Conservation (phyloP, 2,797 vertebrate species). For the Neosalanx taihuensis region DNA sequence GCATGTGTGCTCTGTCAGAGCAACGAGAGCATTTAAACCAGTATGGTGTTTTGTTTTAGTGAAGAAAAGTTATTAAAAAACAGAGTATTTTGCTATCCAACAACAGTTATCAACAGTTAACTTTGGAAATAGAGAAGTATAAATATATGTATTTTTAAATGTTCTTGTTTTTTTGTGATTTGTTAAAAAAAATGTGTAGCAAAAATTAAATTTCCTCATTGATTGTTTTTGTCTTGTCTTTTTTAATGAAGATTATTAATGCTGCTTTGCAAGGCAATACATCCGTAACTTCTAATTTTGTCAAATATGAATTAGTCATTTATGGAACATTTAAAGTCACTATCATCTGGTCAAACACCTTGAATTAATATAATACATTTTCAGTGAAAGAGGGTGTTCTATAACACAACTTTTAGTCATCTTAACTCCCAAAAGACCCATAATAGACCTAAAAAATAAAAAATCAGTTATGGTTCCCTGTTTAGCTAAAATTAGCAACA, state of each 20-base stretch:
- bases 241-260: background rate
- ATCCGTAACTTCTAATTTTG: too few species aligned
- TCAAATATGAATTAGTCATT: too few species aligned
- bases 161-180: conserved; percentile 69
- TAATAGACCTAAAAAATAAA: too few species aligned
- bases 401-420: too few species aligned
- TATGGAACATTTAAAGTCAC: too few species aligned
- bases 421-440: too few species aligned
- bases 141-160: conserved; percentile 70
- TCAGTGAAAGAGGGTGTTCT: too few species aligned
- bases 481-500: too few species aligned
- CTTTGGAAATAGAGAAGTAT: conserved; percentile 68
- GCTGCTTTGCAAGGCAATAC: too few species aligned
- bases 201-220: conserved; percentile 71
- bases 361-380: too few species aligned
- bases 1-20: conserved; percentile 66
- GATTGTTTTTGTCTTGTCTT: conserved; percentile 41
- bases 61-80: conserved; percentile 28
- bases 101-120: conserved; percentile 63
- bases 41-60: conserved; percentile 45
- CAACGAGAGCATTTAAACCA: conserved; percentile 65
- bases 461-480: too few species aligned
- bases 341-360: too few species aligned
- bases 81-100: conserved; percentile 67
- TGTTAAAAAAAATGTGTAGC: conserved; percentile 66